These are phyloP conservation scores for Ptilodon capucinus DNA, from an alignment of 2,888 invertebrate genomes.

Conservation along the genomic window DNA sequence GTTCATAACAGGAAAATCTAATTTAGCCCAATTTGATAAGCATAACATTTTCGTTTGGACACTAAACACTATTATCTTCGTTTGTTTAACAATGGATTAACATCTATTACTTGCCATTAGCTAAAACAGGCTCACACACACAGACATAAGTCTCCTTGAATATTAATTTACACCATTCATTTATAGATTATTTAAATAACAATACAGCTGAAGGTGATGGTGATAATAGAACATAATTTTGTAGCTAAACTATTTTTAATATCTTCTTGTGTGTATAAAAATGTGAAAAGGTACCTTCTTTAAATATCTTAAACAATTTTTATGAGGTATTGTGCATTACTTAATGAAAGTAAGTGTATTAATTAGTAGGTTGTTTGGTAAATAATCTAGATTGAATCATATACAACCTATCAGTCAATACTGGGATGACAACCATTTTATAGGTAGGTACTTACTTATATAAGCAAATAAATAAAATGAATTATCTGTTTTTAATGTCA, in stretches of 20 bases:
- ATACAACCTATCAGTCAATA: neutral
- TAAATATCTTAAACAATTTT: too few relatives aligned
- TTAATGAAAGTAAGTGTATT: too few relatives aligned
- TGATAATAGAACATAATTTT: neutral
- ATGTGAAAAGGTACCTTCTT: neutral
- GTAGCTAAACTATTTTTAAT: neutral
- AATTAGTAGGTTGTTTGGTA: too few relatives aligned
- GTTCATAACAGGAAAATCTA: conserved; percentile 62
- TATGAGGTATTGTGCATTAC: too few relatives aligned
- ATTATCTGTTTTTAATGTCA: too few relatives aligned
- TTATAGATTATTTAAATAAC: conserved; percentile 57
- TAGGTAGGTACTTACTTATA: too few relatives aligned
- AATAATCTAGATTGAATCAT: too few relatives aligned
- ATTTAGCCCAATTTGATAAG: conserved; percentile 60
- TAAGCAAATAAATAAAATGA: too few relatives aligned
- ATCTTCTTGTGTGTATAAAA: neutral
- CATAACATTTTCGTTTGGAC: conserved; percentile 44
- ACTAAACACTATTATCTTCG: conserved; percentile 38
- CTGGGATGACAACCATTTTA: too few relatives aligned
- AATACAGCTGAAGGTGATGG: conserved; percentile 35
- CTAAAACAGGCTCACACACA: conserved; percentile 33
- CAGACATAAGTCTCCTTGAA: conserved; percentile 62
- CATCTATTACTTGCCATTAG: conserved; percentile 42
- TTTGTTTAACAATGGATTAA: conserved; percentile 36
- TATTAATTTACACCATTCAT: conserved; percentile 64